phyloP scores from a whole-genome alignment of 2,113 vertebrate species.

The Propithecus coquereli region DNA sequence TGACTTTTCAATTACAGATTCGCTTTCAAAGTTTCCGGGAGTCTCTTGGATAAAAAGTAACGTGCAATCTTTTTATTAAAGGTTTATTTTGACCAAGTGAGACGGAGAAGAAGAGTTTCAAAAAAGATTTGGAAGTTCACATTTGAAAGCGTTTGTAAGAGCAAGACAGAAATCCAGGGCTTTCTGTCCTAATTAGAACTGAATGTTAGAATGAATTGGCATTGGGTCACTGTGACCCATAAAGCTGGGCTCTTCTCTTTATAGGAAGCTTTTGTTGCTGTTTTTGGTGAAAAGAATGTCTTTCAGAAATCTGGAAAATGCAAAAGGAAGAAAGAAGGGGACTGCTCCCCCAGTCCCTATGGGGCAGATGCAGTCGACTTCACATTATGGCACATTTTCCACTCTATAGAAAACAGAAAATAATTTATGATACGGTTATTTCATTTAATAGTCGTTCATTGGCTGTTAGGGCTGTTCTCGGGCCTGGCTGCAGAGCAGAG shows the following conservation, averaged over 20 bases:
- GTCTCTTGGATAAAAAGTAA: neutral
- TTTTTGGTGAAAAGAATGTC: neutral
- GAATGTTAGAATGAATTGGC: neutral
- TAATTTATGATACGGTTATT: too few species aligned
- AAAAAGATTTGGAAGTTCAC: neutral
- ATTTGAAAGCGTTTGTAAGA: neutral
- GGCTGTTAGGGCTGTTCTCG: rapidly evolving
- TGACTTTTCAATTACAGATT: neutral
- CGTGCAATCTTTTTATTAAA: neutral
- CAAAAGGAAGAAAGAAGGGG: neutral
- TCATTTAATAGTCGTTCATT: rapidly evolving
- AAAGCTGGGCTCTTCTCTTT: constrained; percentile 14
- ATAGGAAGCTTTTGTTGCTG: neutral
- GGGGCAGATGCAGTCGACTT: rapidly evolving
- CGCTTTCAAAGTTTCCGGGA: neutral
- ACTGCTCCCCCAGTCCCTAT: rapidly evolving
- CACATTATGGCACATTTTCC: neutral
- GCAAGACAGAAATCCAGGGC: neutral
- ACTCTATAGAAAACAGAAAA: rapidly evolving
- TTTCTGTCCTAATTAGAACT: constrained; percentile 43
- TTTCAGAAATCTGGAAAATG: neutral
- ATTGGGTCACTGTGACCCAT: constrained; percentile 30
- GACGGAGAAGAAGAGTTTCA: neutral
- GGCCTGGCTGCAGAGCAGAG: neutral
- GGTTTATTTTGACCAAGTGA: neutral